phyloP scores from a whole-genome alignment of 2,888 invertebrate species.

The Acutogordius australiensis region DNA sequence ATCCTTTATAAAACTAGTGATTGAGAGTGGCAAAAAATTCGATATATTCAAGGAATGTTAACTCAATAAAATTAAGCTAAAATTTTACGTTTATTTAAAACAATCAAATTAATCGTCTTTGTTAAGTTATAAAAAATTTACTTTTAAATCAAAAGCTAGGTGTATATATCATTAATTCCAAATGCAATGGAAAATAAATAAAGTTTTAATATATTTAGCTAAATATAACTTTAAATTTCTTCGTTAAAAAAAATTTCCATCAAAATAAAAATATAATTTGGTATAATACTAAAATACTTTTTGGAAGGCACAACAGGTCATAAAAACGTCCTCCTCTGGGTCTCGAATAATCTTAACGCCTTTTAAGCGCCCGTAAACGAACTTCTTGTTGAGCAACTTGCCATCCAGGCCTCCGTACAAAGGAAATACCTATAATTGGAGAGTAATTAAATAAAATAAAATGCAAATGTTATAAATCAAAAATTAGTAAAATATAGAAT shows the following conservation, averaged over 20 bases:
- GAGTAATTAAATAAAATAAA: background rate
- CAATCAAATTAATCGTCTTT: no score
- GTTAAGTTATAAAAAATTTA: no score
- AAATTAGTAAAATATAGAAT: slow-evolving; percentile 9
- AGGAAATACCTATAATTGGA: slow-evolving; percentile 22
- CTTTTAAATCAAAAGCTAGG: no score
- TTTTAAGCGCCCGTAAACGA: slow-evolving; percentile 39
- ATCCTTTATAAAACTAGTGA: no score
- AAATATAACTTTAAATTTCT: no score
- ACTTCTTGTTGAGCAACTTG: slow-evolving; percentile 41
- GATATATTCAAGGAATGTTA: no score
- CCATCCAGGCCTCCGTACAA: slow-evolving; percentile 28
- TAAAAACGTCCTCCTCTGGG: slow-evolving; percentile 37
- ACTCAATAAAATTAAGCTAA: no score
- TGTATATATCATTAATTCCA: no score
- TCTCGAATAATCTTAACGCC: slow-evolving; percentile 41
- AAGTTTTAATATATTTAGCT: no score
- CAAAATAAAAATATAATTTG: background rate
- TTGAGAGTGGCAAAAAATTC: no score
- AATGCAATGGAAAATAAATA: no score
- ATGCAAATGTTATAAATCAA: slow-evolving; percentile 12
- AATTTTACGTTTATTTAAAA: no score
- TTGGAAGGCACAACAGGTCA: slow-evolving; percentile 39
- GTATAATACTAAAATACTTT: background rate
- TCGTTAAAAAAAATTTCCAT: background rate